These are phyloP conservation scores for Trichomalopsis sarcophagae DNA, from an alignment of 1,140 invertebrate genomes.

Conservation along the genomic window DNA sequence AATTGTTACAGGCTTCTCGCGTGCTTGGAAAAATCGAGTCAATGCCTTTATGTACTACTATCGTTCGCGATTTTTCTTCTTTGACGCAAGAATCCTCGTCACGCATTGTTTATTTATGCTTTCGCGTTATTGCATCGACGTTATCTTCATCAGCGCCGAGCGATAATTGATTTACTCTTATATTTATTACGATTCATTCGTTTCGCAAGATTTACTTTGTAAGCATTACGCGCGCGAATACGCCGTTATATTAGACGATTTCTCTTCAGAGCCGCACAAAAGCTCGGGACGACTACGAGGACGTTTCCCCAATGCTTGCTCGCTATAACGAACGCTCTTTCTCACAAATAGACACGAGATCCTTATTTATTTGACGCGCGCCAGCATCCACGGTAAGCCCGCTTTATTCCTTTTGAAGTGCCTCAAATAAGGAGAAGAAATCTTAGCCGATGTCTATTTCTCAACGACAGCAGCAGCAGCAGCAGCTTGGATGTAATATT, in stretches of 20 bases:
- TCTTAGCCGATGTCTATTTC: background rate
- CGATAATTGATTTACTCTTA: background rate
- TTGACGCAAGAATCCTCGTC: too few relatives aligned
- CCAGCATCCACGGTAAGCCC: constrained; percentile 12
- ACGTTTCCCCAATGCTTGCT: background rate
- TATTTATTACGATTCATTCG: background rate
- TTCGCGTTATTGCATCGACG: background rate
- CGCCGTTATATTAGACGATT: constrained; percentile 27
- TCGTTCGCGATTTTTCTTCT: too few relatives aligned
- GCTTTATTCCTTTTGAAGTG: constrained; percentile 34
- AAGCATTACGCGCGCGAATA: background rate
- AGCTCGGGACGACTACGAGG: background rate
- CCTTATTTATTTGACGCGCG: constrained; percentile 29
- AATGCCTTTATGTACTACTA: too few relatives aligned
- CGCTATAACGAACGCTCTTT: background rate
- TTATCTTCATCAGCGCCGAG: background rate
- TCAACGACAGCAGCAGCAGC: background rate
- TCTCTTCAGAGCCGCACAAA: background rate
- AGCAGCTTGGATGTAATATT: background rate
- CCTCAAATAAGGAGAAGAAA: background rate
- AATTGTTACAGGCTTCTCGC: constrained; percentile 45
- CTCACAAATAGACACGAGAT: constrained; percentile 35
- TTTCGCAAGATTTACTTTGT: background rate
- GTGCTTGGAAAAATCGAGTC: background rate
- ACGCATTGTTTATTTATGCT: too few relatives aligned